phyloP scores from a whole-genome alignment of 2,113 vertebrate species.

The Rhinoderma darwinii region DNA sequence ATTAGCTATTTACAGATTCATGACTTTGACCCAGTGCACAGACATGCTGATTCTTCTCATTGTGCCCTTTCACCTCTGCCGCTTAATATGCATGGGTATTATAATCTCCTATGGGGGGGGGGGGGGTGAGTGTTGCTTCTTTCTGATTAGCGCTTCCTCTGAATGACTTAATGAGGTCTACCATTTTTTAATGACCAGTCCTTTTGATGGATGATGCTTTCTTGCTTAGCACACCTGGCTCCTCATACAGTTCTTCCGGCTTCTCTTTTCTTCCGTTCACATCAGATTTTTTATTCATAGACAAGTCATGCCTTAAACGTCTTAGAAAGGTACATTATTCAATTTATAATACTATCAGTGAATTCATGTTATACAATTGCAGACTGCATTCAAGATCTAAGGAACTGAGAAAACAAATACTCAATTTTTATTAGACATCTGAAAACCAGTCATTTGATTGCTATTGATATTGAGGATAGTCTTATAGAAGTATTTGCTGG shows the following conservation, averaged over 20 bases:
- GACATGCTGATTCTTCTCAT: neutral
- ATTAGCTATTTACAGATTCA: neutral
- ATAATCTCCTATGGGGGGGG: neutral
- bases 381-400: neutral
- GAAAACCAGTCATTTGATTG: neutral
- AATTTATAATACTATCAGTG: neutral
- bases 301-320: neutral
- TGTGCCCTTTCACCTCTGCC: conserved; percentile 2
- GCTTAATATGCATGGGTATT: conserved; percentile 22
- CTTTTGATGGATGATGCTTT: conserved; percentile 24
- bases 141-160: neutral
- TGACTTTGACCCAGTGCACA: neutral
- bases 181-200: conserved; percentile 17
- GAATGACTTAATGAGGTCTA: conserved; percentile 33
- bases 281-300: neutral
- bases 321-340: neutral
- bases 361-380: neutral
- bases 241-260: neutral
- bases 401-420: neutral
- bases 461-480: neutral
- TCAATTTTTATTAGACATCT: neutral
- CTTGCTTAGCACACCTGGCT: conserved; percentile 12
- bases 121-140: neutral
- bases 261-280: neutral
- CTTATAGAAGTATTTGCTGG: neutral